Conservation (phyloP, 2,113 vertebrate genomes). For the Myotis lucifugus region DNA sequence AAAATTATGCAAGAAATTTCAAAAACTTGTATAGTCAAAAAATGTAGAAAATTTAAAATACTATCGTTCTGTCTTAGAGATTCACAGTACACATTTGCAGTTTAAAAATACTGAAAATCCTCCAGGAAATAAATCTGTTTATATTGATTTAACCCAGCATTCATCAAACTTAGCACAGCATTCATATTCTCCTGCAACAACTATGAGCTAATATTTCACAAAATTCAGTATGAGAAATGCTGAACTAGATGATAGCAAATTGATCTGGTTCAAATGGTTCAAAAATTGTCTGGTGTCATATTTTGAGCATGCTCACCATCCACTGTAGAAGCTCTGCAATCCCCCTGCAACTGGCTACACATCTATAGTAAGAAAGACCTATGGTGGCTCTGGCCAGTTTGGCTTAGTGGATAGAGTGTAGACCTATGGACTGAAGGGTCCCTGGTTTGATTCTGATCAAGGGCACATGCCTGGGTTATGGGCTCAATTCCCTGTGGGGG, state of each 20-base stretch:
- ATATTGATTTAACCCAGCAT: neutral
- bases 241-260: neutral
- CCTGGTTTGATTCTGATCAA: too few relatives aligned
- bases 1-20: constrained; percentile 27
- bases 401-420: too few relatives aligned
- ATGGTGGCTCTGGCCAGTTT: too few relatives aligned
- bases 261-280: neutral
- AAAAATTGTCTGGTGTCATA: neutral
- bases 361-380: neutral
- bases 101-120: neutral
- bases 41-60: neutral
- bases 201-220: neutral
- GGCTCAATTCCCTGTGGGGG: too few relatives aligned
- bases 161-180: neutral
- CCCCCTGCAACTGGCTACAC: neutral
- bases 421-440: too few relatives aligned
- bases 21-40: neutral
- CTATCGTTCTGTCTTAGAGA: neutral
- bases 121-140: neutral
- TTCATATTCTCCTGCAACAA: neutral
- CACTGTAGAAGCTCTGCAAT: neutral
- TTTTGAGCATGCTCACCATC: neutral
- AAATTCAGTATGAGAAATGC: neutral
- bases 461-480: too few relatives aligned
- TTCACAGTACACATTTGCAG: neutral